phyloP scores from a whole-genome alignment of 2,888 invertebrate genomes.

The Orchesella flavescens region DNA sequence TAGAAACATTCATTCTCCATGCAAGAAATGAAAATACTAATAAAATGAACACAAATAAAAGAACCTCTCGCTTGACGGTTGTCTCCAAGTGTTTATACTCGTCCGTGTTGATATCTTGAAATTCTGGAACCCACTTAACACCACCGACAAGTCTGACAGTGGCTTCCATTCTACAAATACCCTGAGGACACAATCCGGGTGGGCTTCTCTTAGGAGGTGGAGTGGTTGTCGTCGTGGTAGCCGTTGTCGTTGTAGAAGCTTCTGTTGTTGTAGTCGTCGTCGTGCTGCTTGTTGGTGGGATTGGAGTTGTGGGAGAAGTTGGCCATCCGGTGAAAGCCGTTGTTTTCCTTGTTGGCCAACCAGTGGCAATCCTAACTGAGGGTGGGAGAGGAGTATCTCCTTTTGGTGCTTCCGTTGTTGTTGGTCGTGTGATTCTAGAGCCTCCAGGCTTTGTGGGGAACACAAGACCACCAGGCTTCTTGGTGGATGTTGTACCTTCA shows the following conservation, averaged over 20 bases:
- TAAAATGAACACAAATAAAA: background rate
- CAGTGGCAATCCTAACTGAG: slow-evolving; percentile 84
- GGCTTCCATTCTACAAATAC: slow-evolving; percentile 85
- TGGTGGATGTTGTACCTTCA: slow-evolving; percentile 72
- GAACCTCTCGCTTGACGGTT: slow-evolving; percentile 71
- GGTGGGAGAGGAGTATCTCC: slow-evolving; percentile 76
- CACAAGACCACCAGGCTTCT: slow-evolving; percentile 76
- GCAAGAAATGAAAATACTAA: background rate
- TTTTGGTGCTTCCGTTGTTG: slow-evolving; percentile 77
- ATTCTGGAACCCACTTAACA: slow-evolving; percentile 88
- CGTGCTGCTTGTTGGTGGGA: slow-evolving; percentile 79
- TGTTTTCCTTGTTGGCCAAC: slow-evolving; percentile 89
- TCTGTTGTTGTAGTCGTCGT: slow-evolving; percentile 76
- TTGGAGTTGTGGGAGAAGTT: slow-evolving; percentile 81
- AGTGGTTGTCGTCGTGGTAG: slow-evolving; percentile 82
- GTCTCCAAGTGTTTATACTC: slow-evolving; percentile 86
- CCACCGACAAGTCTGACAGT: slow-evolving; percentile 88
- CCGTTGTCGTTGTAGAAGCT: slow-evolving; percentile 77
- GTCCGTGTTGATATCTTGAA: slow-evolving; percentile 87
- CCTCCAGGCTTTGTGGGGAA: slow-evolving; percentile 86
- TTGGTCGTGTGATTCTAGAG: slow-evolving; percentile 79
- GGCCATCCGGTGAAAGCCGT: slow-evolving; percentile 95
- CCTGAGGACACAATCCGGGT: slow-evolving; percentile 64
- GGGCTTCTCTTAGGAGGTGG: slow-evolving; percentile 79
- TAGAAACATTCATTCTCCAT: background rate